phyloP scores from a whole-genome alignment of 2,113 vertebrate species.

The Hirundichthys speculiger region DNA sequence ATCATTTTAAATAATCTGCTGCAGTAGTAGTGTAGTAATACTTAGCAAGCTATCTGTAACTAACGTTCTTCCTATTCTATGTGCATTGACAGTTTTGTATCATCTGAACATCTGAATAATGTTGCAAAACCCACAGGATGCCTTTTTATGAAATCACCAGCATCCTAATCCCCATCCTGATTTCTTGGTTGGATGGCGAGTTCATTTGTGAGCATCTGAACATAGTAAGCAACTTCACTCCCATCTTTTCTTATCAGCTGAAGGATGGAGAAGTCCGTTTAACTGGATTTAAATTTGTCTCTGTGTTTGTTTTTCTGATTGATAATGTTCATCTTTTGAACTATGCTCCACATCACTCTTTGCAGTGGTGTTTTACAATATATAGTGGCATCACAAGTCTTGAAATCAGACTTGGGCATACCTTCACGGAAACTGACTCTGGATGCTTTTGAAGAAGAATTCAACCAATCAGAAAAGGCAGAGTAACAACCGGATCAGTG shows the following conservation, averaged over 20 bases:
- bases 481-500: too few relatives aligned
- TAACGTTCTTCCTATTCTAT: background rate
- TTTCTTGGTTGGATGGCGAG: constrained; percentile 41
- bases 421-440: too few relatives aligned
- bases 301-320: constrained; percentile 65
- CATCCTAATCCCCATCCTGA: constrained; percentile 17
- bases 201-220: constrained; percentile 50
- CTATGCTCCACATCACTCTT: constrained; percentile 50
- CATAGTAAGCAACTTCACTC: constrained; percentile 57
- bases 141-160: constrained; percentile 37
- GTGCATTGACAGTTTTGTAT: background rate
- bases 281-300: constrained; percentile 65
- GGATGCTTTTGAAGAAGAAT: too few relatives aligned
- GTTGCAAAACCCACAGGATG: constrained; percentile 33
- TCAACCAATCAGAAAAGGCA: too few relatives aligned
- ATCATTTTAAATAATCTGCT: background rate
- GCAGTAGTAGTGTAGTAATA: background rate
- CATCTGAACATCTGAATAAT: constrained; percentile 11
- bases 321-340: constrained; percentile 66
- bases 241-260: constrained; percentile 63
- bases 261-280: constrained; percentile 55
- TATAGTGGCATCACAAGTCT: constrained; percentile 10
- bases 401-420: background rate
- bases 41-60: background rate
- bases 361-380: constrained; percentile 33